These are phyloP conservation scores for Xerus inauris DNA, from an alignment of 2,113 vertebrate species.

Conservation along the genomic window DNA sequence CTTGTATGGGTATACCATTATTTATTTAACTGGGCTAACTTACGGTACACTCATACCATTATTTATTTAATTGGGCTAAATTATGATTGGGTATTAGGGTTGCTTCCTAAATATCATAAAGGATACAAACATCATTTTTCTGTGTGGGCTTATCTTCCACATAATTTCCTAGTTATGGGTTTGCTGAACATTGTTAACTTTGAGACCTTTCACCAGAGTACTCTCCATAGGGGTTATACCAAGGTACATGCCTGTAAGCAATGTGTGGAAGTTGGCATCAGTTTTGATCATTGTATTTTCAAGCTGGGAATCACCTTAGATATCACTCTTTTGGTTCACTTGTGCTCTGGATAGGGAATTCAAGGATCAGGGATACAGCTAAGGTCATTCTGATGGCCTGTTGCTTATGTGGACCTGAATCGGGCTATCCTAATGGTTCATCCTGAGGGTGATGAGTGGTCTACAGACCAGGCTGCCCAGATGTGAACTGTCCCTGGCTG, in stretches of 20 bases:
- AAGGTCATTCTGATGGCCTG: background rate
- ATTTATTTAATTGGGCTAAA: background rate
- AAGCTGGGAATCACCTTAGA: background rate
- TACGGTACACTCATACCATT: too few species aligned
- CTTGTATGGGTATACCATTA: background rate
- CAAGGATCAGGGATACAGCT: background rate
- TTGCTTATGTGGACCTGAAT: background rate
- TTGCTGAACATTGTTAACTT: constrained; percentile 36
- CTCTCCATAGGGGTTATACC: background rate
- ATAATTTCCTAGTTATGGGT: background rate
- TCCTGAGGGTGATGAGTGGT: background rate
- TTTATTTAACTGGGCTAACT: constrained; percentile 50
- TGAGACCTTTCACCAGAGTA: background rate
- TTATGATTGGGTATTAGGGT: background rate
- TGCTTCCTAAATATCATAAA: background rate
- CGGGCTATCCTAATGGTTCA: background rate
- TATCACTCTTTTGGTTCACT: background rate
- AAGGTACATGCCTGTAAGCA: background rate
- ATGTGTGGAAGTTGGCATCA: background rate
- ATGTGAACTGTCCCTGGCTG: background rate
- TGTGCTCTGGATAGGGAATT: background rate
- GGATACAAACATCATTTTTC: background rate
- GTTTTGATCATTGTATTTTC: background rate
- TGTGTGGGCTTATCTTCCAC: background rate
- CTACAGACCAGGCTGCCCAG: background rate